Conservation (phyloP, 1,140 invertebrate species). For the Atta texana region DNA sequence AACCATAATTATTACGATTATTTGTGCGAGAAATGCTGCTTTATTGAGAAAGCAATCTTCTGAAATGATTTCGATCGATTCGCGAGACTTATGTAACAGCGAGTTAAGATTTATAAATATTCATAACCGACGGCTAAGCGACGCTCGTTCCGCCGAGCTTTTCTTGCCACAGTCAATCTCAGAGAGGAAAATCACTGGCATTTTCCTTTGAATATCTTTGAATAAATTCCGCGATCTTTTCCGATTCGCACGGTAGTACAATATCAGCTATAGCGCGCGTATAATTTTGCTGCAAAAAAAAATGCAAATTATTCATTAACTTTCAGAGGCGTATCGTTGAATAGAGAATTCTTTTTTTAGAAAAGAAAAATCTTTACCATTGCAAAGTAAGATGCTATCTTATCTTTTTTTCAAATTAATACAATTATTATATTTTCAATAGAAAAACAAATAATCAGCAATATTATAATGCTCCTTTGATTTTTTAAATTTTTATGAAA, state of each 20-base stretch:
- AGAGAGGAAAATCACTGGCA: conserved; percentile 33
- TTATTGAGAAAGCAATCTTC: neutral
- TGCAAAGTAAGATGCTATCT: neutral
- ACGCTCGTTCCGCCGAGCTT: conserved; percentile 40
- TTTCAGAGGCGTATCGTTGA: conserved; percentile 32
- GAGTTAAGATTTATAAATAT: conserved; percentile 58
- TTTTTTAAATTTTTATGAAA: neutral
- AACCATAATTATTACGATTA: conserved; percentile 15
- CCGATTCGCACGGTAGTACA: conserved; percentile 27
- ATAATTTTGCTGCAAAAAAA: conserved; percentile 16
- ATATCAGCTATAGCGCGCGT: conserved; percentile 13
- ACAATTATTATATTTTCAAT: neutral
- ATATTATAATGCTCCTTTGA: neutral
- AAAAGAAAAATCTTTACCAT: neutral
- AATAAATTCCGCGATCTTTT: conserved; percentile 53
- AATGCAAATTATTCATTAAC: conserved; percentile 58
- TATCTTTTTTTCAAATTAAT: neutral
- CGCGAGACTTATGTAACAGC: conserved; percentile 37
- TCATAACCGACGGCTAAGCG: conserved; percentile 41
- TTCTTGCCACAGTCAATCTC: conserved; percentile 53
- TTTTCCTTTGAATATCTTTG: conserved; percentile 64
- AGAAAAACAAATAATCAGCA: neutral
- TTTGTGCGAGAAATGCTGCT: conserved; percentile 18
- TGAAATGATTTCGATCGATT: conserved; percentile 24
- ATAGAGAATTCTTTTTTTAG: conserved; percentile 9